Percentiles rank a stretch among this genome's conserved stretches.
phyloP scores from a whole-genome alignment of 2,797 vertebrate species.

The Amniataba percoides region DNA sequence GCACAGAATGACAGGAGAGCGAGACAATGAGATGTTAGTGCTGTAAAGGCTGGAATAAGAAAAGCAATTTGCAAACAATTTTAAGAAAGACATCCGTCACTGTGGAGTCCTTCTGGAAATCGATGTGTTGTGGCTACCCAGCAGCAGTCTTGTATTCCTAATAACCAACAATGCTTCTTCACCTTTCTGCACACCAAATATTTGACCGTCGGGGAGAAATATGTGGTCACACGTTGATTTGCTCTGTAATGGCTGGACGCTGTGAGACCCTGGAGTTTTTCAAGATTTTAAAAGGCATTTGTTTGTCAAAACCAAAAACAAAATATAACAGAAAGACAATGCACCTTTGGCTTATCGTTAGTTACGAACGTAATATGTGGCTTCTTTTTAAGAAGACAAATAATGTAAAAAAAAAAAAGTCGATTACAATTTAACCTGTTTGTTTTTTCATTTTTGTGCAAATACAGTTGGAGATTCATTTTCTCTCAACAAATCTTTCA shows the following conservation, averaged over 20 bases:
- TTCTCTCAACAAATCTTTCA: background rate
- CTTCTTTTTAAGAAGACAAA: background rate
- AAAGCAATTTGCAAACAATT: background rate
- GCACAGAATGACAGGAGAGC: background rate
- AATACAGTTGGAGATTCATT: background rate
- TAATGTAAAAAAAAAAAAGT: too few relatives aligned
- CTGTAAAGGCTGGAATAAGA: background rate
- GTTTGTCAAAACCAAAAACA: background rate
- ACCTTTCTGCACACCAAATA: background rate
- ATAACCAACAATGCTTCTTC: background rate
- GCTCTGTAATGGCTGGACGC: background rate
- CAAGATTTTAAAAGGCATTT: background rate
- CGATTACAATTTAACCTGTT: background rate
- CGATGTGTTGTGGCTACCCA: background rate
- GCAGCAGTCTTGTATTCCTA: background rate
- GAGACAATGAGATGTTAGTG: background rate
- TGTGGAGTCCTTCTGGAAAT: background rate
- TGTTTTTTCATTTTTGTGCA: background rate
- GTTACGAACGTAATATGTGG: background rate
- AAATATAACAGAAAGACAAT: background rate
- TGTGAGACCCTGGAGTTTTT: too few relatives aligned
- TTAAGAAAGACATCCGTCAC: background rate
- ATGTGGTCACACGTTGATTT: background rate
- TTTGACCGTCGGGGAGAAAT: background rate
- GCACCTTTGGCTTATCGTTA: background rate